These are phyloP conservation scores for Ceyx erithaca DNA, from an alignment of 2,797 vertebrate genomes.

Conservation along the genomic window DNA sequence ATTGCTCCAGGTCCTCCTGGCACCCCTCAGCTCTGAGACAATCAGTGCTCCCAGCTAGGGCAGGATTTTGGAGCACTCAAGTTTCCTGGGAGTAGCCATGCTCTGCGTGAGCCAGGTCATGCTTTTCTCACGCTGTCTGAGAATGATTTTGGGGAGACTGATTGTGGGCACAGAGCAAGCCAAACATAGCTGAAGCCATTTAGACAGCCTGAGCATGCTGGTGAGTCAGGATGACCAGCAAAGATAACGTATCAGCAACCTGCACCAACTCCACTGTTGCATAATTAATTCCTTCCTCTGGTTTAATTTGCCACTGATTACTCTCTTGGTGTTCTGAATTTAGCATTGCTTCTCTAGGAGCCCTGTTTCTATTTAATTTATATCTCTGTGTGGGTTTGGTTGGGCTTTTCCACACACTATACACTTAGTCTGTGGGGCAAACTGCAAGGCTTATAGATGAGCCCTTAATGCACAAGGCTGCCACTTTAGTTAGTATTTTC, in stretches of 20 bases:
- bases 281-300: slow-evolving; percentile 28
- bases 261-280: not conserved
- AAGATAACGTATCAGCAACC: slow-evolving; percentile 2
- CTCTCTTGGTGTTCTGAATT: not conserved
- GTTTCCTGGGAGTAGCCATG: not conserved
- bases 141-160: not conserved
- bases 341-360: not conserved
- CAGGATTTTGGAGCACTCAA: not conserved
- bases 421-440: not conserved
- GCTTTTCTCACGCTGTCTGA: slow-evolving; percentile 54
- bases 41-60: slow-evolving; percentile 8
- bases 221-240: slow-evolving; percentile 4
- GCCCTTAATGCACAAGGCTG: not conserved
- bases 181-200: not conserved
- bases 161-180: not conserved
- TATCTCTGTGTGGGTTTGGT: not conserved
- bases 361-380: not conserved
- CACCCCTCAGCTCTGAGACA: slow-evolving; percentile 10
- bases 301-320: slow-evolving; percentile 13
- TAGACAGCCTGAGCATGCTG: not conserved
- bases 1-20: slow-evolving; percentile 25
- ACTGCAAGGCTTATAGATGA: not conserved
- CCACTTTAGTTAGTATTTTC: not conserved
- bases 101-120: slow-evolving; percentile 30
- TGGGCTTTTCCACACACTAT: not conserved